Conservation (phyloP, 1,140 invertebrate species). For the Brachionus koreanus region DNA sequence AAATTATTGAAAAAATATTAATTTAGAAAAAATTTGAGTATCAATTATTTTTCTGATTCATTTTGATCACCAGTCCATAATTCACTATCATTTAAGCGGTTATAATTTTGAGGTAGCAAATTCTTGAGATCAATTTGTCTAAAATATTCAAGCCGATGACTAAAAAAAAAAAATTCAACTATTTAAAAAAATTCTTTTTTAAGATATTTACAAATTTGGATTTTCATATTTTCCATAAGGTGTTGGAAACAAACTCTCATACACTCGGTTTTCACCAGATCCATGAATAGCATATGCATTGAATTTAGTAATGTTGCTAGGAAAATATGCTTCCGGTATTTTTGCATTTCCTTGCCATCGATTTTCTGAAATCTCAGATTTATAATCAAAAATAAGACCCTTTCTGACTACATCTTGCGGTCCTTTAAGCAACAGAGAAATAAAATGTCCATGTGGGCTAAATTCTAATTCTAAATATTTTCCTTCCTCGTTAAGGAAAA, state of each 20-base stretch:
- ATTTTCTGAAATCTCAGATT: constrained; percentile 48
- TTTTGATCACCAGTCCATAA: neutral
- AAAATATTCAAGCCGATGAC: constrained; percentile 51
- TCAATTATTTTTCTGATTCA: neutral
- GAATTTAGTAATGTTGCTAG: constrained; percentile 59
- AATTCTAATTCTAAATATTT: constrained; percentile 62
- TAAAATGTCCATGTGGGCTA: constrained; percentile 59
- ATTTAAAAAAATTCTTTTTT: neutral
- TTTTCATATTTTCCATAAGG: constrained; percentile 53
- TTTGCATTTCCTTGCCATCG: constrained; percentile 57
- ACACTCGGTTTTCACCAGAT: constrained; percentile 54
- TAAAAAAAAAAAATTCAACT: constrained; percentile 47
- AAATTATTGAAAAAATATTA: too few species aligned
- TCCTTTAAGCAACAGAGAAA: constrained; percentile 59
- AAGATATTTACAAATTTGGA: constrained; percentile 61
- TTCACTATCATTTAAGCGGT: neutral
- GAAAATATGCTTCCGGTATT: constrained; percentile 58
- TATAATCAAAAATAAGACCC: constrained; percentile 55
- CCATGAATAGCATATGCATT: constrained; percentile 65
- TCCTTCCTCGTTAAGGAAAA: constrained; percentile 59
- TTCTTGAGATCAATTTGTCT: constrained; percentile 47
- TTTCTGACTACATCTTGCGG: constrained; percentile 53
- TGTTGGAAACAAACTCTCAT: constrained; percentile 61
- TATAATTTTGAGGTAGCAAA: constrained; percentile 46
- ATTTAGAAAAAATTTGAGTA: neutral